Evolutionary conservation across 1,140 invertebrate species (phyloP).

Genomic region (Drosophila yakuba): DNA sequence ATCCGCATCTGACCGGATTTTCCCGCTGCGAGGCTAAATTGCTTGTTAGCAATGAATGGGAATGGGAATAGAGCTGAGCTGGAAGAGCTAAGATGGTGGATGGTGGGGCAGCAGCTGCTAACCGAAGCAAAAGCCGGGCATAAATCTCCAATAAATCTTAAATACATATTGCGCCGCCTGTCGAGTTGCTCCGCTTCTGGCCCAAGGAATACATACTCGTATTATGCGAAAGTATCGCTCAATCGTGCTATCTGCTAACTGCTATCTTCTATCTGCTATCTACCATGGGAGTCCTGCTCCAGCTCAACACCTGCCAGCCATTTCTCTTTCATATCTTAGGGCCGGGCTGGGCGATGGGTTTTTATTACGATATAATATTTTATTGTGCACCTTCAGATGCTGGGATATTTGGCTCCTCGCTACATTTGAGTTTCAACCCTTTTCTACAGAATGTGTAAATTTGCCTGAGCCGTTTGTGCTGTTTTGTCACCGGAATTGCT

Average conservation of each 20-base stretch:
- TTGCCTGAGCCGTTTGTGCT: slow-evolving; percentile 65
- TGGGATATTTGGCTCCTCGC: slow-evolving; percentile 57
- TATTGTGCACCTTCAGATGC: slow-evolving; percentile 77
- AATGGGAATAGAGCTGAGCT: slow-evolving; percentile 30
- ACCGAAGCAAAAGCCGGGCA: slow-evolving; percentile 60
- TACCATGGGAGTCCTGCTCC: not conserved
- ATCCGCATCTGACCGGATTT: slow-evolving; percentile 18
- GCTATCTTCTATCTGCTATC: not conserved
- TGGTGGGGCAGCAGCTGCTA: slow-evolving; percentile 25
- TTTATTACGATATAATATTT: slow-evolving; percentile 82
- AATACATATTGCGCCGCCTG: slow-evolving; percentile 66
- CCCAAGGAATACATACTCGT: slow-evolving; percentile 35
- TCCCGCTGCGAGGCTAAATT: slow-evolving; percentile 25
- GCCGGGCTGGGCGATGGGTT: slow-evolving; percentile 49
- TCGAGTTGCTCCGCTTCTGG: slow-evolving; percentile 18
- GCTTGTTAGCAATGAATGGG: slow-evolving; percentile 59
- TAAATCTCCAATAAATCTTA: slow-evolving; percentile 77
- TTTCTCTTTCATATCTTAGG: slow-evolving; percentile 38
- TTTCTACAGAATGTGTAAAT: slow-evolving; percentile 74
- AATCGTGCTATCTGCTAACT: slow-evolving; percentile 46
- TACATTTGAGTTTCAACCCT: slow-evolving; percentile 51
- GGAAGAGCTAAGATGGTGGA: no score
- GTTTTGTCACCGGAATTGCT: slow-evolving; percentile 62
- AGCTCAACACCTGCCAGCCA: slow-evolving; percentile 26
- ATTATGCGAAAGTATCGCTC: slow-evolving; percentile 70